Conservation (phyloP, 2,888 invertebrate species). For the Achlya flavicornis region DNA sequence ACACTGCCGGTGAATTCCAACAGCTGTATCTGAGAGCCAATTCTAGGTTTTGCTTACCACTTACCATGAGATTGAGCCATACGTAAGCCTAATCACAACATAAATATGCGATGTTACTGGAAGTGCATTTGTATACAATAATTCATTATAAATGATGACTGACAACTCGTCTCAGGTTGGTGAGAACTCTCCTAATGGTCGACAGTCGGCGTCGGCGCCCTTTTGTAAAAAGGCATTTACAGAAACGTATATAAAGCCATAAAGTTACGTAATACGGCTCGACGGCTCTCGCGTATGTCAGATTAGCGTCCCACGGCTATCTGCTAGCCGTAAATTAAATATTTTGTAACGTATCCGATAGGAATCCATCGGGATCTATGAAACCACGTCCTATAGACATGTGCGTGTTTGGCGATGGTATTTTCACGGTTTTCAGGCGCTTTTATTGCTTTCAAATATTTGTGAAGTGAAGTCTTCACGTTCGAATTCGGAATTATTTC, state of each 20-base stretch:
- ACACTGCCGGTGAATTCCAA: too few relatives aligned
- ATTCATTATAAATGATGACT: constrained; percentile 1
- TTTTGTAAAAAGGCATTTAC: neutral
- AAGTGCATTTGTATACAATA: too few relatives aligned
- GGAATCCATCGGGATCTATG: constrained; percentile 13
- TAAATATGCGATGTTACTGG: too few relatives aligned
- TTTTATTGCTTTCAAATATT: neutral
- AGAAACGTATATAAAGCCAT: constrained; percentile 12
- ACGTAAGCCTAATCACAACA: too few relatives aligned
- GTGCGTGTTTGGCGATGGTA: neutral
- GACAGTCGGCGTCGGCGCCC: neutral
- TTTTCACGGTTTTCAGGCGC: neutral
- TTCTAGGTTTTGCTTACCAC: too few relatives aligned
- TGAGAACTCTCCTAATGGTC: neutral
- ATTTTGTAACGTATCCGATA: constrained; percentile 38
- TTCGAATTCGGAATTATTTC: neutral
- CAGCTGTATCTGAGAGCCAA: too few relatives aligned
- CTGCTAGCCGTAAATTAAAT: constrained; percentile 34
- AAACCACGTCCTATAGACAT: neutral
- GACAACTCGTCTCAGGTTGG: neutral
- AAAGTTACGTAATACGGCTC: constrained; percentile 33
- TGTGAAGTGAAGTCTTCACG: neutral
- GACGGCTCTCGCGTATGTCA: constrained; percentile 24
- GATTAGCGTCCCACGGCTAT: constrained; percentile 30
- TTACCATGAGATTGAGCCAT: too few relatives aligned